A percentile compares a stretch with the other conserved stretches of the same genome.
phyloP scores from a whole-genome alignment of 2,113 vertebrate species.

The Manacus vitellinus region DNA sequence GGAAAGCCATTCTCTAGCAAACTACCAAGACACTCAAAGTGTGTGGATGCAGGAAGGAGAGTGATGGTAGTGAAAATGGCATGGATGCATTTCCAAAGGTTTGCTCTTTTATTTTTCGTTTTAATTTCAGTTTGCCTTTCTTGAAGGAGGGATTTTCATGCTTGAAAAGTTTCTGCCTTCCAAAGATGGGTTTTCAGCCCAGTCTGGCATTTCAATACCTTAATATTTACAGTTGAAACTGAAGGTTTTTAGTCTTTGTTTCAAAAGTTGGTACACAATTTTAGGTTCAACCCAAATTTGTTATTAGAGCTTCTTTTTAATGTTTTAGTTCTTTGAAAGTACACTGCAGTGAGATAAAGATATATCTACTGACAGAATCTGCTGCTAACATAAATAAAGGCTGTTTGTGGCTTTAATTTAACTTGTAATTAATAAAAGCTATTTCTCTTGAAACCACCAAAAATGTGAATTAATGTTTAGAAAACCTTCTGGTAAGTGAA shows the following conservation, averaged over 20 bases:
- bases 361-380: neutral
- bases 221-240: neutral
- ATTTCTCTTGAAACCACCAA: neutral
- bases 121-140: neutral
- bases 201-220: neutral
- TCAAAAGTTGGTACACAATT: neutral
- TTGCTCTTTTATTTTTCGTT: neutral
- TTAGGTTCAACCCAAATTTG: neutral
- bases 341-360: neutral
- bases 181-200: neutral
- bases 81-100: neutral
- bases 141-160: neutral
- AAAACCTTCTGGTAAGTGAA: conserved; percentile 38
- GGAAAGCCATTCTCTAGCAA: neutral
- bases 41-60: accelerated
- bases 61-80: neutral
- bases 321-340: neutral
- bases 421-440: conserved; percentile 9
- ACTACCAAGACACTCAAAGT: neutral
- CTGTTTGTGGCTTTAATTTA: conserved; percentile 5
- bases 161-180: neutral
- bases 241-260: neutral
- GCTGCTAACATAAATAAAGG: neutral
- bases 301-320: neutral
- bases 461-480: conserved; percentile 22